Evolutionary conservation across 2,797 vertebrate species (phyloP).

Genomic region (Acanthopagrus latus): DNA sequence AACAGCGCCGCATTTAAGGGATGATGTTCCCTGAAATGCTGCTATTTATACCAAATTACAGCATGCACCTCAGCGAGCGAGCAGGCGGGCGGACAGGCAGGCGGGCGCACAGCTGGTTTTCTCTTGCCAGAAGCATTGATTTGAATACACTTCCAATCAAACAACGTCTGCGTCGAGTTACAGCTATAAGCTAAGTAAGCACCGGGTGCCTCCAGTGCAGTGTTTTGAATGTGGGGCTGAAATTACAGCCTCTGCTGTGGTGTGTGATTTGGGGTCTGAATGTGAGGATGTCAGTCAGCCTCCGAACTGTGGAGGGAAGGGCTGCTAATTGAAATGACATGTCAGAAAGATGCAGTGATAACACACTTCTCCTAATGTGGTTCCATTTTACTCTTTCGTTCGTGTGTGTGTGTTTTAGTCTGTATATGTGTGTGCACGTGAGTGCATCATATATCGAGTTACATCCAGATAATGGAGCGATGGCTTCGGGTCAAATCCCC

Average conservation of each 20-base stretch:
- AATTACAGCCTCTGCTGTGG: slow-evolving; percentile 74
- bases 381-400: slow-evolving; percentile 15
- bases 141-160: slow-evolving; percentile 76
- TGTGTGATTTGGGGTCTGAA: slow-evolving; percentile 63
- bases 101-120: slow-evolving; percentile 50
- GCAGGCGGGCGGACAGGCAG: too few species aligned
- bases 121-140: slow-evolving; percentile 73
- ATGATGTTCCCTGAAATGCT: slow-evolving; percentile 62
- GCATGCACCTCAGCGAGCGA: slow-evolving; percentile 58
- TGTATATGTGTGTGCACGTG: not conserved
- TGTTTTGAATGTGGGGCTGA: slow-evolving; percentile 73
- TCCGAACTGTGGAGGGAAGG: slow-evolving; percentile 33
- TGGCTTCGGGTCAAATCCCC: slow-evolving; percentile 24
- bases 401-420: not conserved
- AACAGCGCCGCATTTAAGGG: slow-evolving; percentile 64
- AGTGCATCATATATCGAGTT: slow-evolving; percentile 20
- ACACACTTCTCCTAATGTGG: slow-evolving; percentile 36
- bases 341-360: slow-evolving; percentile 58
- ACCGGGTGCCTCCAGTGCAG: slow-evolving; percentile 40
- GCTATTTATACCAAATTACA: slow-evolving; percentile 81
- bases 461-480: slow-evolving; percentile 24
- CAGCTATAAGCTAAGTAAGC: slow-evolving; percentile 57
- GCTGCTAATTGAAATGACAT: slow-evolving; percentile 72
- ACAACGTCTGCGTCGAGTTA: slow-evolving; percentile 62
- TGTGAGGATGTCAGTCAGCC: slow-evolving; percentile 70